Evolutionary conservation across 2,888 invertebrate species (phyloP), one percentile per base, ranked within the genome.

Genomic region (Stegana nigrithorax): DNA sequence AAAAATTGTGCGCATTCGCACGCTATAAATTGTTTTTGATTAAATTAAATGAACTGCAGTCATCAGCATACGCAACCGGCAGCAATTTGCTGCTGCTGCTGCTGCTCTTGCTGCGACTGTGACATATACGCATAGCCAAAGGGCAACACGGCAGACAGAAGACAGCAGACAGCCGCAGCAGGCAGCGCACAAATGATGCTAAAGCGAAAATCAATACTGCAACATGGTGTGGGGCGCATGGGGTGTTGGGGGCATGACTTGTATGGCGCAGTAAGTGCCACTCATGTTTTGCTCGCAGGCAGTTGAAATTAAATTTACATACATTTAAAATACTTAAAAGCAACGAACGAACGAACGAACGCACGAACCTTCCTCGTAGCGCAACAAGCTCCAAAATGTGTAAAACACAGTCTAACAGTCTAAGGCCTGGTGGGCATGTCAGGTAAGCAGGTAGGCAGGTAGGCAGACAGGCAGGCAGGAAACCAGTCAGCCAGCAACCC

Each of bases 71-170:
- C n/a, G n/a, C n/a, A n/a, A n/a, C n/a, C n/a, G n/a, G n/a, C n/a
- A n/a, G n/a, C n/a, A n/a, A n/a, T n/a, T n/a, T n/a, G n/a, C 29
- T 7, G 29, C 29, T 14, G 39, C 39, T n/a, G 39, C 39, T 12
- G 39, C 8, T n/a, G 39, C 39, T 14, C 12, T n/a, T 5, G 39
- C 39, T 4, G 10, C 29, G 10, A 5, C 39, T 39, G n/a, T n/a
- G n/a, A n/a, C n/a, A n/a, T n/a, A n/a, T n/a, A n/a, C 39, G 68
- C 63, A 64, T 73, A 71, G 72, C 75, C 78, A 73, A 72, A 76
- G 75, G 75, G 72, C 78, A 77, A 67, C 73, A 75, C 75, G 70
- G 77, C 77, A 75, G 77, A 75, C 77, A 75, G 77, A 75, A 75
- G 59, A 5, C 0, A 32, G 6, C 21, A 45, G 25, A 39, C 14